Percentiles rank a stretch among this genome's conserved stretches.
Evolutionary conservation across 1,140 invertebrate species (phyloP).

Genomic region (Colletes latitarsis): DNA sequence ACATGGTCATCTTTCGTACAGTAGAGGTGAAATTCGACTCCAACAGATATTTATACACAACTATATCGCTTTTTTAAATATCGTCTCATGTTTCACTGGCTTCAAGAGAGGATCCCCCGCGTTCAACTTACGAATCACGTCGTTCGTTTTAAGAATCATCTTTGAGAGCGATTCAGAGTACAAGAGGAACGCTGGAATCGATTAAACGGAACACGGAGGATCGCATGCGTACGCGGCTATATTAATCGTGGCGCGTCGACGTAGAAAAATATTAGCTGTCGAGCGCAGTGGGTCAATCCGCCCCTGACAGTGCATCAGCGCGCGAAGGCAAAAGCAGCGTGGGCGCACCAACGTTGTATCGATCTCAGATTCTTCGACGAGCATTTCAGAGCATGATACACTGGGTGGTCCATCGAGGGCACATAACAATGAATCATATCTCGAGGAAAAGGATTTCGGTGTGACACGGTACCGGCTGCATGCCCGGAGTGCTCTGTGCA

Average conservation of each 20-base stretch:
- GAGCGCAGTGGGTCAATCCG: constrained; percentile 58
- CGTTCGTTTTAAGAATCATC: too few species aligned
- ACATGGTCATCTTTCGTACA: too few species aligned
- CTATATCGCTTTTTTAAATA: too few species aligned
- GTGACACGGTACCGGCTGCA: constrained; percentile 58
- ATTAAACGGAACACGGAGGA: too few species aligned
- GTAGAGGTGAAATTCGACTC: too few species aligned
- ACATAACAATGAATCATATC: constrained; percentile 76
- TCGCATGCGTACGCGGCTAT: constrained; percentile 8
- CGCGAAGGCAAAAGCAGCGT: constrained; percentile 65
- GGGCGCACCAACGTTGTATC: constrained; percentile 74
- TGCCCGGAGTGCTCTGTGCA: constrained; percentile 13
- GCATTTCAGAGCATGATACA: constrained; percentile 73
- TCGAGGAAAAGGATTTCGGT: constrained; percentile 66
- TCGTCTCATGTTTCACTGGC: too few species aligned
- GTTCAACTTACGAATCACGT: too few species aligned
- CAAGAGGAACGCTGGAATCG: too few species aligned
- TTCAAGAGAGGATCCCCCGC: too few species aligned
- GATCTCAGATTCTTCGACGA: constrained; percentile 75
- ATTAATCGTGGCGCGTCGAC: constrained; percentile 21
- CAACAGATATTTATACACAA: too few species aligned
- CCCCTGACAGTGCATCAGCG: constrained; percentile 57
- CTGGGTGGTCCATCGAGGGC: constrained; percentile 76
- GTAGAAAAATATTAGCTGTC: constrained; percentile 42
- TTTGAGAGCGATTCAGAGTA: too few species aligned